These are phyloP conservation scores for Lacanobia oleracea DNA, from an alignment of 2,888 invertebrate genomes.

Conservation along the genomic window DNA sequence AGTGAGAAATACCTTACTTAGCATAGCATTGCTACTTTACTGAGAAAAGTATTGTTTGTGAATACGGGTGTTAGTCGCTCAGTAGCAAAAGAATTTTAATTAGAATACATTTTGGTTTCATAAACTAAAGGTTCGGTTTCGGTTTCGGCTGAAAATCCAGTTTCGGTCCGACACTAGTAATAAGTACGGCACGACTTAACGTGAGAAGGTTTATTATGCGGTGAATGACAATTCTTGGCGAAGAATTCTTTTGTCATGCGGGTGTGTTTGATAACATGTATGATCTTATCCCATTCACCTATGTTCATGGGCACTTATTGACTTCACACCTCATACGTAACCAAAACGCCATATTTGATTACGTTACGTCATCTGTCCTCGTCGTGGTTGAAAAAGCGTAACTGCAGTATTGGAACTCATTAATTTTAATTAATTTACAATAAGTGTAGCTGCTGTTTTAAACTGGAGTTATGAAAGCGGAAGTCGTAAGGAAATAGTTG, in stretches of 20 bases:
- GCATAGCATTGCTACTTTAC: too few relatives aligned
- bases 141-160: too few relatives aligned
- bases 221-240: constrained; percentile 68
- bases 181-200: constrained; percentile 60
- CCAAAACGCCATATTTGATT: constrained; percentile 15
- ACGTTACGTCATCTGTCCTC: constrained; percentile 34
- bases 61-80: too few relatives aligned
- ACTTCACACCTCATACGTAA: constrained; percentile 29
- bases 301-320: constrained; percentile 50
- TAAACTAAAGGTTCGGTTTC: too few relatives aligned
- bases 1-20: too few relatives aligned
- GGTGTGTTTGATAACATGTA: constrained; percentile 60
- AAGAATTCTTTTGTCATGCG: constrained; percentile 71
- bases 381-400: constrained; percentile 15
- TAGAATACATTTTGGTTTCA: too few relatives aligned
- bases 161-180: constrained; percentile 38
- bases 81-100: too few relatives aligned
- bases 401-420: constrained; percentile 12
- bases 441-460: constrained; percentile 38
- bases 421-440: constrained; percentile 36
- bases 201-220: constrained; percentile 74
- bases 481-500: constrained; percentile 57
- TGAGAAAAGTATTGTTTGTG: too few relatives aligned
- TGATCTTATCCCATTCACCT: constrained; percentile 51
- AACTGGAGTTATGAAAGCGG: constrained; percentile 39